Percentiles rank a stretch among this genome's conserved stretches.
These are phyloP conservation scores for Plecotus auritus DNA, from an alignment of 2,113 vertebrate genomes.

Conservation along the genomic window DNA sequence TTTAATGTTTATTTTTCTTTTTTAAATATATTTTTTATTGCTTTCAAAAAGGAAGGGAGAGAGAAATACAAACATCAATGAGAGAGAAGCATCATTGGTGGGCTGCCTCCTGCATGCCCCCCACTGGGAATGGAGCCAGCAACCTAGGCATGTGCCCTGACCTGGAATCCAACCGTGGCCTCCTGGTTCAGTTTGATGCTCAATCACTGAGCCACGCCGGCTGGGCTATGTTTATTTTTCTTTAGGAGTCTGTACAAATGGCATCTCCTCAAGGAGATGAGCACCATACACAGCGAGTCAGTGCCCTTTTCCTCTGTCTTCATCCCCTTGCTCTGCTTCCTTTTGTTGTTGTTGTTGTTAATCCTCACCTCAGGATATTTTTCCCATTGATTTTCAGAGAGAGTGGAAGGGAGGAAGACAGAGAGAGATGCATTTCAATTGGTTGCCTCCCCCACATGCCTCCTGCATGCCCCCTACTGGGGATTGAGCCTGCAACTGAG, in stretches of 20 bases:
- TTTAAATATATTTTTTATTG: too few relatives aligned
- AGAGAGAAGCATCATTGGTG: too few relatives aligned
- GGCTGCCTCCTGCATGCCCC: too few relatives aligned
- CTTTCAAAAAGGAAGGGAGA: too few relatives aligned
- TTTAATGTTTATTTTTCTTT: neutral
- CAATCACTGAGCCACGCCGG: too few relatives aligned
- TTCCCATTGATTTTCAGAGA: neutral
- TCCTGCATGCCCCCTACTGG: too few relatives aligned
- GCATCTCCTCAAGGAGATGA: neutral
- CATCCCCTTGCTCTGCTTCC: neutral
- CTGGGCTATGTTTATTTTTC: neutral
- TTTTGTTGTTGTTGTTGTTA: neutral
- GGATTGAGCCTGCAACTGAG: neutral
- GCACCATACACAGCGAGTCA: rapidly evolving
- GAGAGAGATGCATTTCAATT: neutral
- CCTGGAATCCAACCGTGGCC: too few relatives aligned
- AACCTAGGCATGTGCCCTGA: too few relatives aligned
- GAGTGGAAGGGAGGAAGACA: neutral
- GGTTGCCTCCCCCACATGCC: too few relatives aligned
- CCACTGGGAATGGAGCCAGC: too few relatives aligned
- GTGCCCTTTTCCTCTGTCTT: neutral
- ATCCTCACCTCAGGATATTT: neutral
- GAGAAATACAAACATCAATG: too few relatives aligned
- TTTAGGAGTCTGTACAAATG: neutral
- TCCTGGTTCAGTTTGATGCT: too few relatives aligned